phyloP scores from a whole-genome alignment of 2,888 invertebrate species.

The Diploptera punctata region DNA sequence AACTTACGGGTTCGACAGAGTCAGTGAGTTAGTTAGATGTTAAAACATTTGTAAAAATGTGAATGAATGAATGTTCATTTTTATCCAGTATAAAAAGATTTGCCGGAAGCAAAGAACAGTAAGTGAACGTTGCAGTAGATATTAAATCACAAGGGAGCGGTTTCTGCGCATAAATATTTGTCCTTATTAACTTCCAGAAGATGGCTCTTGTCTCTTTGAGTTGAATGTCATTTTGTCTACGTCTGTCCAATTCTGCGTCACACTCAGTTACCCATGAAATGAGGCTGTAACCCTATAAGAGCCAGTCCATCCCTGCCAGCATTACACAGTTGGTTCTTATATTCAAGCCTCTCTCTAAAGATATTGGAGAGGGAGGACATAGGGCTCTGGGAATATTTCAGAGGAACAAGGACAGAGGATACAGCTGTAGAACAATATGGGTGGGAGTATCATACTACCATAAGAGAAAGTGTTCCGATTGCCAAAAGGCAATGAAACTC shows the following conservation, averaged over 20 bases:
- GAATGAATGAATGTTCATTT: too few species aligned
- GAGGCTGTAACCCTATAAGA: not conserved
- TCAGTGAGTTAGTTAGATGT: too few species aligned
- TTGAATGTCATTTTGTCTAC: not conserved
- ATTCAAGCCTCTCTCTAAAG: not conserved
- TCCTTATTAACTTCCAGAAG: constrained; percentile 1
- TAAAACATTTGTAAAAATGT: too few species aligned
- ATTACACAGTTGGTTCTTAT: not conserved
- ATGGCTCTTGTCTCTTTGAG: constrained; percentile 8
- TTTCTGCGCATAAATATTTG: not conserved
- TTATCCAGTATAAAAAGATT: too few species aligned
- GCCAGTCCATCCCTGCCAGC: constrained; percentile 1
- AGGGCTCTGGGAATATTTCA: not conserved
- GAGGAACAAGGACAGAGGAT: not conserved
- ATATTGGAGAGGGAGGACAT: not conserved
- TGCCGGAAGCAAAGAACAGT: too few species aligned
- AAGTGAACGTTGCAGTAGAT: too few species aligned
- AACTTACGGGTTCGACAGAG: too few species aligned
- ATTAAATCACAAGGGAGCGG: not conserved
- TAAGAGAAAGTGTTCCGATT: not conserved
- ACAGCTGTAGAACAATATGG: not conserved
- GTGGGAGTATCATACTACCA: not conserved
- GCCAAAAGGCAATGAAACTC: not conserved
- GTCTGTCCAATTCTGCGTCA: not conserved
- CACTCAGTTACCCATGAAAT: constrained; percentile 1